phyloP scores from a whole-genome alignment of 2,888 invertebrate species.

The Altica lythri region DNA sequence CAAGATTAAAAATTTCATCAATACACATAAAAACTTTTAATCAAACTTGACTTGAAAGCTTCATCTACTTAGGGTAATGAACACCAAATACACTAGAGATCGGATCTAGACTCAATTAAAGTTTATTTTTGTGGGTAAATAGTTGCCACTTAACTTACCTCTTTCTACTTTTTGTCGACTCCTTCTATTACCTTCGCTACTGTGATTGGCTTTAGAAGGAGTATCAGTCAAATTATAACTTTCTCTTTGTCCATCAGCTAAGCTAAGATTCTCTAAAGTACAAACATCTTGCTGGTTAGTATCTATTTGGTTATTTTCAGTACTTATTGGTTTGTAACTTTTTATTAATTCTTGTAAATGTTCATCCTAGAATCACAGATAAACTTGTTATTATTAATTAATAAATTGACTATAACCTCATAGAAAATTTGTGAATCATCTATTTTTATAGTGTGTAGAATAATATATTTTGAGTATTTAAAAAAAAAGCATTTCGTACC shows the following conservation, averaged over 20 bases:
- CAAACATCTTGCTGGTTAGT: slow-evolving; percentile 32
- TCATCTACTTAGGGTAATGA: no score
- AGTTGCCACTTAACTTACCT: slow-evolving; percentile 33
- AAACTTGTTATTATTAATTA: no score
- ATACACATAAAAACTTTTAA: neutral
- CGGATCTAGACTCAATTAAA: neutral
- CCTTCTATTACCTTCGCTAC: slow-evolving; percentile 44
- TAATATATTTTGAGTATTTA: neutral
- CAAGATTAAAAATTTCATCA: slow-evolving; percentile 2
- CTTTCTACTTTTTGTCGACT: slow-evolving; percentile 50
- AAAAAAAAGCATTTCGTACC: slow-evolving; percentile 48
- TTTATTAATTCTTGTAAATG: slow-evolving; percentile 58
- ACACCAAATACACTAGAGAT: no score
- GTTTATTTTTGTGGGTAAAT: no score
- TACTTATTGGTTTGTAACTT: slow-evolving; percentile 55
- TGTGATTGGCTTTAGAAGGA: slow-evolving; percentile 46
- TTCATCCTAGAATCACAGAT: slow-evolving; percentile 19
- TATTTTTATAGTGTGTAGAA: neutral
- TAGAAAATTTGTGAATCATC: no score
- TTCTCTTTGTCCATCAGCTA: slow-evolving; percentile 49
- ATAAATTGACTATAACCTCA: no score
- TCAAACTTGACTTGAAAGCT: no score
- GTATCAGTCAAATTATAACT: slow-evolving; percentile 53
- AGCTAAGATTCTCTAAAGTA: slow-evolving; percentile 44
- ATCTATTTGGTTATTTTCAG: slow-evolving; percentile 48